These are phyloP conservation scores for Astatotilapia flaviijosephi DNA, from an alignment of 2,113 vertebrate genomes.

Conservation along the genomic window DNA sequence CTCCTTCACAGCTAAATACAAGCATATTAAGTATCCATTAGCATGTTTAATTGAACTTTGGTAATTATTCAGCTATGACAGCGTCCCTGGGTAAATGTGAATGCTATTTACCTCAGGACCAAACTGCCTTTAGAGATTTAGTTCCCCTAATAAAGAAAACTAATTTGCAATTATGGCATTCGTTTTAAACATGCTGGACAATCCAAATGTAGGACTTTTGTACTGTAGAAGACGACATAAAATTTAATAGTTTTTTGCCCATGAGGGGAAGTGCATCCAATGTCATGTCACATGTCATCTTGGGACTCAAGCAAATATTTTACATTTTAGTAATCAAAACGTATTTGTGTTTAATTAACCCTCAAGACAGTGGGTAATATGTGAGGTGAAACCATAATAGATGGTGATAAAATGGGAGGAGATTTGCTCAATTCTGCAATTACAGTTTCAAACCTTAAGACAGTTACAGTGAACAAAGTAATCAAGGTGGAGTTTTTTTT, in stretches of 20 bases:
- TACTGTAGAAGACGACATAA: neutral
- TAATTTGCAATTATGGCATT: neutral
- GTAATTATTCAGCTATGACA: slow-evolving; percentile 1
- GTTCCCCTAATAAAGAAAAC: neutral
- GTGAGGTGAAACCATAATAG: neutral
- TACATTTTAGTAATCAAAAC: neutral
- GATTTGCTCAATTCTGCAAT: neutral
- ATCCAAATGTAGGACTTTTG: neutral
- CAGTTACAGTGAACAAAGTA: neutral
- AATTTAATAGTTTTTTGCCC: neutral
- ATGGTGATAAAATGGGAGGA: neutral
- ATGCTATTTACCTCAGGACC: neutral
- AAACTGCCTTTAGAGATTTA: neutral
- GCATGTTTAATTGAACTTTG: slow-evolving; percentile 41
- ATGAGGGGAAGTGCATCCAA: neutral
- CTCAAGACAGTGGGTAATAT: neutral
- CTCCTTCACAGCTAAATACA: neutral
- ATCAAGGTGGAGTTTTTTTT: neutral
- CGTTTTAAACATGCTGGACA: neutral
- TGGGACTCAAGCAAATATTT: neutral
- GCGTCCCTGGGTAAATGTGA: neutral
- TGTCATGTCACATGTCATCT: neutral
- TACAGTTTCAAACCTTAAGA: neutral
- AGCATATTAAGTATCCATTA: slow-evolving; percentile 3
- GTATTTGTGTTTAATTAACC: neutral